Evolutionary conservation across 2,888 invertebrate species (phyloP), one percentile per base, ranked within the genome.

Genomic region (Philhelius pedissequus): DNA sequence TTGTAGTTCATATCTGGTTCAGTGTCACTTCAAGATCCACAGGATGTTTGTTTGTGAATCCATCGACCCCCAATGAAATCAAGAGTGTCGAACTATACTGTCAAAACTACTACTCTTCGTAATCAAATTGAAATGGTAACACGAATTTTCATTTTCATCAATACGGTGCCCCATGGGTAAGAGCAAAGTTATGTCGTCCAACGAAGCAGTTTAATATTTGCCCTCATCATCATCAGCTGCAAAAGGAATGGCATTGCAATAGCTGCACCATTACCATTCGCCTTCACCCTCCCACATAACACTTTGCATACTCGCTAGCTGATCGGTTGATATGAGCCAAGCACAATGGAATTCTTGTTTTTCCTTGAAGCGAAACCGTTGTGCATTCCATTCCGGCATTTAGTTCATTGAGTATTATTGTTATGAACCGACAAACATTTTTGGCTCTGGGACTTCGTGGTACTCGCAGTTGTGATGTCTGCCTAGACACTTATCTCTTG

Each of bases 401-500:
- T 82, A 82, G 81, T 69, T 69, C 73, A 82, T 71, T 76, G 77
- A 77, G 70, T 58, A 58, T 43, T 50, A 58, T 30, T 20, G 66
- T 68, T 82, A 78, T 73, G 82, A 82, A 71, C 66, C 20, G 58
- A 48, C 52, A 68, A 77, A 48, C 50, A 77, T 60, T 73, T 82
- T 73, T 52, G 77, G 68, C 54, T 71, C 68, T 54, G 56, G 54
- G 60, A 77, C 58, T 64, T 35, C 40, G 50, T 45, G 45, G 45
- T 20, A 25, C 25, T n/a, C n/a, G 38, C 58, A 56, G 68, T 62
- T 64, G 62, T 35, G 43, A 43, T 62, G 27, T 62, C 25, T 69
- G 27, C 68, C 25, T 69, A 64, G 74, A 52, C 56, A 69, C 48
- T 78, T 78, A 52, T 62, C 43, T 56, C 45, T 76, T 32, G 9